These are phyloP conservation scores for Styela clava DNA, from an alignment of 23 tunicate genomes.

Conservation along the genomic window DNA sequence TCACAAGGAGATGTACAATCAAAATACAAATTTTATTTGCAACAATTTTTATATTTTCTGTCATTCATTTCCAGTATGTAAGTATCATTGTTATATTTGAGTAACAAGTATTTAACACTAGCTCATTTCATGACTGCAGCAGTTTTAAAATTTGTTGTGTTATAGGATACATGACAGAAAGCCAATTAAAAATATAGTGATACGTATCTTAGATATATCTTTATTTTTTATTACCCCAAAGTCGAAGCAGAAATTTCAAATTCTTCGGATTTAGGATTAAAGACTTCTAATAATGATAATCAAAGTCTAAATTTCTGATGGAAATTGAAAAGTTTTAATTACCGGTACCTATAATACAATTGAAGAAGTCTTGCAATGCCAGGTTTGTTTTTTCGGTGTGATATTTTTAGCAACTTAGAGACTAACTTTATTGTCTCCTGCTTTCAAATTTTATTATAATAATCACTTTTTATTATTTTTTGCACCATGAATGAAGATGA, in stretches of 20 bases:
- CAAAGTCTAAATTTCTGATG: background rate
- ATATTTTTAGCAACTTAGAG: too few relatives aligned
- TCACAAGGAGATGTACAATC: background rate
- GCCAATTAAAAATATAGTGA: too few relatives aligned
- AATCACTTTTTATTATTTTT: too few relatives aligned
- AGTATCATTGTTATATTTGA: background rate
- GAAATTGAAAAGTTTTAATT: too few relatives aligned
- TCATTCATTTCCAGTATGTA: conserved; percentile 2
- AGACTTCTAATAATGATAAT: too few relatives aligned
- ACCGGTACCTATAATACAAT: background rate
- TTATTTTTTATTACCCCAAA: too few relatives aligned
- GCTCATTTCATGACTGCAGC: too few relatives aligned
- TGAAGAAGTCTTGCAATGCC: too few relatives aligned
- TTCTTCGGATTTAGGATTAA: background rate
- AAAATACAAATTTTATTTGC: background rate
- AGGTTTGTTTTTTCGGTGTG: too few relatives aligned
- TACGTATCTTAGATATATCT: background rate
- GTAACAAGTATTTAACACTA: background rate
- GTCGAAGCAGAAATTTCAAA: background rate
- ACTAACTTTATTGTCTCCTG: background rate
- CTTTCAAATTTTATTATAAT: background rate
- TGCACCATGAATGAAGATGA: background rate
- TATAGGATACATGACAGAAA: too few relatives aligned
- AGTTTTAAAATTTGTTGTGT: too few relatives aligned
- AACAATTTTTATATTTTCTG: background rate